phyloP scores from a whole-genome alignment of 2,888 invertebrate genomes.

The Dasysyrphus tricinctus region DNA sequence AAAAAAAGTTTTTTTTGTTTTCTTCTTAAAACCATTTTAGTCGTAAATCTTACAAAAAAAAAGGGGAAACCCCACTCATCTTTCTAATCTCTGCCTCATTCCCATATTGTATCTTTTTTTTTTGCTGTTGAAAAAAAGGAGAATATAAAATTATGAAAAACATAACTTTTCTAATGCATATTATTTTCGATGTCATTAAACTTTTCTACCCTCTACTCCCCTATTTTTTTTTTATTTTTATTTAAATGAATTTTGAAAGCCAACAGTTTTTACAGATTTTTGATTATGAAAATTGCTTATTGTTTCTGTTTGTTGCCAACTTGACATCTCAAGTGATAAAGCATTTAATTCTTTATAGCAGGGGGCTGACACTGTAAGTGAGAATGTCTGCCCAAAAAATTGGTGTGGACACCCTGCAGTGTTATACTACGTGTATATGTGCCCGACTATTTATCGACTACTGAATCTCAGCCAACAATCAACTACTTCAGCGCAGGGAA shows the following conservation, averaged over 20 bases:
- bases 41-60: constrained; percentile 59
- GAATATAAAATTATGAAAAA: neutral
- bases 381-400: too few species aligned
- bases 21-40: constrained; percentile 33
- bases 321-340: constrained; percentile 46
- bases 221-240: neutral
- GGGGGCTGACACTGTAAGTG: too few species aligned
- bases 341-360: neutral
- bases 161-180: constrained; percentile 32
- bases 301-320: constrained; percentile 47
- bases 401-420: too few species aligned
- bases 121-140: neutral
- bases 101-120: neutral
- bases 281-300: constrained; percentile 1
- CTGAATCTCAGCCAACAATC: too few species aligned
- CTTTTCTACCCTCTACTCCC: constrained; percentile 12
- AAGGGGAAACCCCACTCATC: neutral
- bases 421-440: too few species aligned
- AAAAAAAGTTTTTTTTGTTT: constrained; percentile 15
- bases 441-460: too few species aligned
- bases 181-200: constrained; percentile 57
- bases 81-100: constrained; percentile 42
- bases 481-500: too few species aligned
- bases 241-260: neutral
- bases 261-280: neutral